phyloP scores from a whole-genome alignment of 2,113 vertebrate genomes.

The Corvus cornix region DNA sequence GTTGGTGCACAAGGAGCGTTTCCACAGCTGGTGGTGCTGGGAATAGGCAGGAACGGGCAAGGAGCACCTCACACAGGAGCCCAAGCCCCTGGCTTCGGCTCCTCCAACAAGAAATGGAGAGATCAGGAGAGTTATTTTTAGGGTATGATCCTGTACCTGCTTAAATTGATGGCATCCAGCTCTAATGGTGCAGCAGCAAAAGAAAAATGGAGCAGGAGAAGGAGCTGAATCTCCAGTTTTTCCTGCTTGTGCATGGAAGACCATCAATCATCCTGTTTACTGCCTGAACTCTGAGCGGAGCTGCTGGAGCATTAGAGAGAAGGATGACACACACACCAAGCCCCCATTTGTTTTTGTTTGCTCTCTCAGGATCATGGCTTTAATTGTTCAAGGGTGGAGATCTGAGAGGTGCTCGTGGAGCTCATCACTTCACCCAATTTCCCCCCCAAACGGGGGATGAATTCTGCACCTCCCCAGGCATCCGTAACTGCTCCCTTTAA shows the following conservation, averaged over 20 bases:
- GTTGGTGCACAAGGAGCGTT: neutral
- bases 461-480: neutral
- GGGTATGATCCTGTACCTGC: slow-evolving; percentile 43
- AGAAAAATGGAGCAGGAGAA: slow-evolving; percentile 57
- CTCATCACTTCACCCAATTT: accelerated
- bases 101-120: slow-evolving; percentile 4
- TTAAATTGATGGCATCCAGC: slow-evolving; percentile 49
- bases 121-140: slow-evolving; percentile 45
- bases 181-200: slow-evolving; percentile 14
- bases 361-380: neutral
- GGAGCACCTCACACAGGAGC: accelerated
- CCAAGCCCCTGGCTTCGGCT: neutral
- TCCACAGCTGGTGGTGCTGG: accelerated
- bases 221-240: slow-evolving; percentile 61
- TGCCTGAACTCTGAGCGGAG: neutral
- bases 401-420: accelerated
- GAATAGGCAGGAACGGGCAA: accelerated
- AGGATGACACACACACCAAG: neutral
- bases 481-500: accelerated
- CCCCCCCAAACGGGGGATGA: neutral
- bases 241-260: neutral
- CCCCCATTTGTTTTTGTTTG: neutral
- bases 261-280: slow-evolving; percentile 41
- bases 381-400: neutral
- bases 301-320: neutral